phyloP scores from a whole-genome alignment of 2,888 invertebrate species.

The Drosophila birchii region DNA sequence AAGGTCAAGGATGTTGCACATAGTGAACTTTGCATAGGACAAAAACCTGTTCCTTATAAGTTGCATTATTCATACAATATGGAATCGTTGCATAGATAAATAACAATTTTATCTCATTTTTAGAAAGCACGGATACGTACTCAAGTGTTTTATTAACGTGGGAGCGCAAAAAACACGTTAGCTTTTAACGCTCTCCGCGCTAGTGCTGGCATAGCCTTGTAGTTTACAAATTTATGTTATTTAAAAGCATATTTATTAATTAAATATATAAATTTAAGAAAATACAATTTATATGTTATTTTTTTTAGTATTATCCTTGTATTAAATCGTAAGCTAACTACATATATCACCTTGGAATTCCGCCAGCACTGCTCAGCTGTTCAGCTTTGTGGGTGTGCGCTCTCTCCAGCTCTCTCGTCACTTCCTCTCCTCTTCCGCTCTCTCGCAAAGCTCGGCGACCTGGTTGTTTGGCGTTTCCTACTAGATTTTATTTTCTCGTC shows the following conservation, averaged over 20 bases:
- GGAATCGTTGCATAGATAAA: neutral
- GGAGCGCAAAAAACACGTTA: constrained; percentile 22
- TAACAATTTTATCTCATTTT: constrained; percentile 14
- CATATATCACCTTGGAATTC: neutral
- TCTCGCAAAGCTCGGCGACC: constrained; percentile 26
- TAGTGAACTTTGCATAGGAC: constrained; percentile 8
- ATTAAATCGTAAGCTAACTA: neutral
- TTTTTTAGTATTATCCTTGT: neutral
- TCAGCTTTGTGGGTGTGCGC: constrained; percentile 15
- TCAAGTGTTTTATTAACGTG: constrained; percentile 10
- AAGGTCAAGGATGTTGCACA: constrained; percentile 61
- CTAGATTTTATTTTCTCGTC: constrained; percentile 41
- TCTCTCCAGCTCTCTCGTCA: neutral
- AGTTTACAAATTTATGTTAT: neutral
- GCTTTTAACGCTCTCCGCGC: constrained; percentile 7
- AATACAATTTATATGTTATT: neutral
- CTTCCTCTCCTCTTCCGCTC: constrained; percentile 10
- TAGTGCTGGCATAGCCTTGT: neutral
- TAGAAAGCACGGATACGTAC: constrained; percentile 17
- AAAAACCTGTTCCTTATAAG: constrained; percentile 14
- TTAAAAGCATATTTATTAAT: neutral
- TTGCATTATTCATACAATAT: neutral
- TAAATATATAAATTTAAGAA: neutral
- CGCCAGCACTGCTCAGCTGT: constrained; percentile 25
- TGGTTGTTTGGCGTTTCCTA: constrained; percentile 50